A percentile compares a stretch with the other conserved stretches of the same genome.
These are phyloP conservation scores for Drosophila gunungcola DNA, from an alignment of 1,140 invertebrate species.

Conservation along the genomic window DNA sequence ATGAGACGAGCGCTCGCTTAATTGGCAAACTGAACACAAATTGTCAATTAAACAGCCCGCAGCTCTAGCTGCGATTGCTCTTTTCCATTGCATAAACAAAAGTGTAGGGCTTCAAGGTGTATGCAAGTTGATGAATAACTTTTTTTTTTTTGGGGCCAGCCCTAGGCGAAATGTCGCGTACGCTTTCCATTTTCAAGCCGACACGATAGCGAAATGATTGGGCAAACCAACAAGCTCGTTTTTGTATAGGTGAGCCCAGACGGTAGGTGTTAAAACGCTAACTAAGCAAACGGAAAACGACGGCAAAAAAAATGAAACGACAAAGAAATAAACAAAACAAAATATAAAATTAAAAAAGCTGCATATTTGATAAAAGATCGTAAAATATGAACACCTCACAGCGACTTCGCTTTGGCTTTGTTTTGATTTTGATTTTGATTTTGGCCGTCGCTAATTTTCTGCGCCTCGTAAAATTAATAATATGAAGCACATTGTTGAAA, in stretches of 20 bases:
- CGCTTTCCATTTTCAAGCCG: neutral
- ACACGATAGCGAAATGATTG: neutral
- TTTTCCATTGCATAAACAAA: conserved; percentile 38
- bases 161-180: conserved; percentile 9
- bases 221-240: conserved; percentile 6
- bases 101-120: conserved; percentile 35
- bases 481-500: conserved; percentile 65
- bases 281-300: conserved; percentile 63
- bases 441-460: conserved; percentile 71
- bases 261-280: conserved; percentile 68
- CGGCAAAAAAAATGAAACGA: conserved; percentile 5
- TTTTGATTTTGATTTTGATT: conserved; percentile 36
- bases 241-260: conserved; percentile 16
- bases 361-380: conserved; percentile 57
- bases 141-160: neutral
- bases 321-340: conserved; percentile 41
- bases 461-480: conserved; percentile 79
- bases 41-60: conserved; percentile 58
- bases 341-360: conserved; percentile 26
- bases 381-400: conserved; percentile 26
- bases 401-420: conserved; percentile 12
- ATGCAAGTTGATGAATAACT: conserved; percentile 31
- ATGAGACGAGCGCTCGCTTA: conserved; percentile 51
- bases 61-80: conserved; percentile 47
- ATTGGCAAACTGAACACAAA: conserved; percentile 61